A percentile compares a stretch with the other conserved stretches of the same genome.
Evolutionary conservation across 2,797 vertebrate species (phyloP).

Genomic region (Coendou prehensilis): DNA sequence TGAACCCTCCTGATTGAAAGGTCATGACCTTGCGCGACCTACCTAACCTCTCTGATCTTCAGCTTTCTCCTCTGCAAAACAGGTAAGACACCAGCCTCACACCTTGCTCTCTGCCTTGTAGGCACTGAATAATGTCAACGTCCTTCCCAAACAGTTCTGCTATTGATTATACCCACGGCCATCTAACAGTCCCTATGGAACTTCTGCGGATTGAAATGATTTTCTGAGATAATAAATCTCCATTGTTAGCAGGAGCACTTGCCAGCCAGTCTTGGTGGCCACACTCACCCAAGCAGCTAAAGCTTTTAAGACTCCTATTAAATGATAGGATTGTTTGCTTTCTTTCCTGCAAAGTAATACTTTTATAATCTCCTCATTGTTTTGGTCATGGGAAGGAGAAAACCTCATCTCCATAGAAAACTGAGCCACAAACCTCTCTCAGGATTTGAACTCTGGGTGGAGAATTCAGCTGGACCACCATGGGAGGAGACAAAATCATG

Average conservation of each 20-base stretch:
- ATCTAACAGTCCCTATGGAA: slow-evolving; percentile 16
- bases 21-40: background rate
- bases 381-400: background rate
- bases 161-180: slow-evolving; percentile 18
- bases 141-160: slow-evolving; percentile 56
- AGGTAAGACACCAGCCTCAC: background rate
- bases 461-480: slow-evolving; percentile 22
- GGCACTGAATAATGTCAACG: background rate
- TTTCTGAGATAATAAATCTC: slow-evolving; percentile 64
- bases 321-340: background rate
- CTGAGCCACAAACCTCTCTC: background rate
- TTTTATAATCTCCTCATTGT: background rate
- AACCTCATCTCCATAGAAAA: slow-evolving; percentile 34
- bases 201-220: slow-evolving; percentile 38
- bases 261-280: background rate
- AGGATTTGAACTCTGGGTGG: background rate
- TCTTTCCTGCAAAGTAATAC: background rate
- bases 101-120: background rate
- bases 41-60: background rate
- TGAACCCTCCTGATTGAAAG: background rate
- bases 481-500: background rate
- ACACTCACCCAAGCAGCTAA: background rate
- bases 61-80: slow-evolving; percentile 3
- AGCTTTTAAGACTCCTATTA: background rate
- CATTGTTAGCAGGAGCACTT: background rate